phyloP scores from a whole-genome alignment of 2,797 vertebrate species.

The Clarias platycephalus region DNA sequence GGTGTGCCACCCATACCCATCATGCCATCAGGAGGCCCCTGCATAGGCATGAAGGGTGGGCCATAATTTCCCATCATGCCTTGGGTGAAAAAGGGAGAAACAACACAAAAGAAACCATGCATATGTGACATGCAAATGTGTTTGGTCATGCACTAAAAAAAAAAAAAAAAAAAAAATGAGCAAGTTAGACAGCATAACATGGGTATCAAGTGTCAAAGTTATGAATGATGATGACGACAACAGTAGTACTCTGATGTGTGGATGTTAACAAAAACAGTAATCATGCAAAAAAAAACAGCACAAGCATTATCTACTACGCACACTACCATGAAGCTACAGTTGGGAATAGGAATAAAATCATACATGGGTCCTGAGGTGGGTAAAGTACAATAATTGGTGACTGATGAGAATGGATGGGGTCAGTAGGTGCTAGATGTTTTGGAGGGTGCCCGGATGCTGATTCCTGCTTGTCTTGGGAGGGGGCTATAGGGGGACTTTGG shows the following conservation, averaged over 20 bases:
- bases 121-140: constrained; percentile 95
- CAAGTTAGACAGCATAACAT: constrained; percentile 40
- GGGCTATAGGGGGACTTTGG: constrained; percentile 65
- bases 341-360: constrained; percentile 17
- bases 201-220: constrained; percentile 53
- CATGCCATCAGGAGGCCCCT: constrained; percentile 98
- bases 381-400: constrained; percentile 16
- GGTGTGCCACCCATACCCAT: constrained; percentile 97
- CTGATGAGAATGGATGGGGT: constrained; percentile 24
- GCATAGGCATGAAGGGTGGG: constrained; percentile 96
- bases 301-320: constrained; percentile 42
- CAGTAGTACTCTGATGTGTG: constrained; percentile 19
- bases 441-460: constrained; percentile 67
- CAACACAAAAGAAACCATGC: constrained; percentile 83
- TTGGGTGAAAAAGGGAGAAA: constrained; percentile 74
- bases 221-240: neutral
- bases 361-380: constrained; percentile 1
- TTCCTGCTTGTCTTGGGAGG: constrained; percentile 65
- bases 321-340: constrained; percentile 5
- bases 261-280: constrained; percentile 54
- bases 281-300: constrained; percentile 62
- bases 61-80: constrained; percentile 99
- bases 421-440: constrained; percentile 27
- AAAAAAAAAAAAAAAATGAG: constrained; percentile 47
- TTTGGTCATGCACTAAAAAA: constrained; percentile 74